Conservation (phyloP, 53 echinoderm and acorn worm species). For the Echinometra lucunter region DNA sequence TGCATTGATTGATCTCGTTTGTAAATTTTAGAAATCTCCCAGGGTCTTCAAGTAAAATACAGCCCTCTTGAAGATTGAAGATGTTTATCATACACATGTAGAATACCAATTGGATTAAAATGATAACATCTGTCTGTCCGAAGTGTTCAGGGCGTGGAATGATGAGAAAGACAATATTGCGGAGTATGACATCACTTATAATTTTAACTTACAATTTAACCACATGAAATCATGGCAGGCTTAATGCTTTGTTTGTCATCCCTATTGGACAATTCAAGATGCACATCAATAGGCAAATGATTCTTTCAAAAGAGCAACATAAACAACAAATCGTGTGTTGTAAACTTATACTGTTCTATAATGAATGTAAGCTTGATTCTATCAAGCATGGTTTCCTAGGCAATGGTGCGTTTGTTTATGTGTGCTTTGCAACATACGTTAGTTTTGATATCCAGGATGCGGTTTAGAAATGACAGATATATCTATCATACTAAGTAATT, state of each 20-base stretch:
- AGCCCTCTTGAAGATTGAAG: background rate
- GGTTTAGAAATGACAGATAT: background rate
- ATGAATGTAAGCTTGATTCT: no score
- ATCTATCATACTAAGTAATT: background rate
- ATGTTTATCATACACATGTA: background rate
- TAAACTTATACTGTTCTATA: no score
- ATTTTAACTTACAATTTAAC: no score
- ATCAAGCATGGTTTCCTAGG: no score
- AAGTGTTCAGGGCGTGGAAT: background rate
- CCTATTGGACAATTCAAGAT: no score
- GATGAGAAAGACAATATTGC: background rate
- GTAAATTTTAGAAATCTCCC: background rate
- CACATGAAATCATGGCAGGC: no score
- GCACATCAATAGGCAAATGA: no score
- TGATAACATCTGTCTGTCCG: background rate
- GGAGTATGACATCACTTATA: background rate
- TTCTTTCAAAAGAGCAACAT: no score
- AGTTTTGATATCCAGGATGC: background rate
- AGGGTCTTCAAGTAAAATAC: background rate
- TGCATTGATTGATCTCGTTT: background rate
- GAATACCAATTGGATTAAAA: no score
- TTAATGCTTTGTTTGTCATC: no score
- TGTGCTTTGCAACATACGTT: background rate
- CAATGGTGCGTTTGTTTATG: background rate
- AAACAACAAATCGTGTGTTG: no score